These are phyloP conservation scores for Hofmannophila pseudospretella DNA, from an alignment of 2,888 invertebrate genomes.

Conservation along the genomic window DNA sequence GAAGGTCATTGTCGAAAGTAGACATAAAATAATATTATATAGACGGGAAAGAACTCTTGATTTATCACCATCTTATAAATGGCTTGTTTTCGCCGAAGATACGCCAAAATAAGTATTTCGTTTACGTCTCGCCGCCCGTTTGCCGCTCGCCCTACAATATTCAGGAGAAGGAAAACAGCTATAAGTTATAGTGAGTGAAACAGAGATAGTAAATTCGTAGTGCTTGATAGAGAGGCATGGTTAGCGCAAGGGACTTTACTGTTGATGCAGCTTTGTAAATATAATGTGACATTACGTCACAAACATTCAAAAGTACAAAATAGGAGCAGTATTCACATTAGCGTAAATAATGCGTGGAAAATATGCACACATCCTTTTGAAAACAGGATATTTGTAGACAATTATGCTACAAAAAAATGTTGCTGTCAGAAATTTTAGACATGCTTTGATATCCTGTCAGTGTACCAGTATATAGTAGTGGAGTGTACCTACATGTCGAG, in stretches of 20 bases:
- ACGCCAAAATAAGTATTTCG: constrained; percentile 59
- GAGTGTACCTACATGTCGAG: too few species aligned
- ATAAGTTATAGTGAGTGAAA: constrained; percentile 54
- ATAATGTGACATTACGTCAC: constrained; percentile 30
- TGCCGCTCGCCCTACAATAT: constrained; percentile 44
- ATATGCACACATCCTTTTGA: too few species aligned
- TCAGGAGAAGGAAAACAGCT: constrained; percentile 57
- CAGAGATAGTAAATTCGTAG: constrained; percentile 22
- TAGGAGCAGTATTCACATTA: too few species aligned
- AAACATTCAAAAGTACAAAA: too few species aligned
- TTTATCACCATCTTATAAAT: constrained; percentile 56
- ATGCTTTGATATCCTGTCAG: too few species aligned
- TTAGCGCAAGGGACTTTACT: constrained; percentile 16
- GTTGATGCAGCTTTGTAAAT: constrained; percentile 35
- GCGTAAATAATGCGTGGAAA: too few species aligned
- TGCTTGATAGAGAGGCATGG: constrained; percentile 24
- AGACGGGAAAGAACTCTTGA: constrained; percentile 33
- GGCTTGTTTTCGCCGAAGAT: constrained; percentile 61
- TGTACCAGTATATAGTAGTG: too few species aligned
- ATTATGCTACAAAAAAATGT: too few species aligned
- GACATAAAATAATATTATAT: constrained; percentile 18
- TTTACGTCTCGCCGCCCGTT: constrained; percentile 43
- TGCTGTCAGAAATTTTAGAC: too few species aligned
- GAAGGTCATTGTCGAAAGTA: constrained; percentile 5
- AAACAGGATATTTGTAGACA: too few species aligned